Evolutionary conservation across 2,113 vertebrate genomes (phyloP).

Genomic region (Mesitornis unicolor): DNA sequence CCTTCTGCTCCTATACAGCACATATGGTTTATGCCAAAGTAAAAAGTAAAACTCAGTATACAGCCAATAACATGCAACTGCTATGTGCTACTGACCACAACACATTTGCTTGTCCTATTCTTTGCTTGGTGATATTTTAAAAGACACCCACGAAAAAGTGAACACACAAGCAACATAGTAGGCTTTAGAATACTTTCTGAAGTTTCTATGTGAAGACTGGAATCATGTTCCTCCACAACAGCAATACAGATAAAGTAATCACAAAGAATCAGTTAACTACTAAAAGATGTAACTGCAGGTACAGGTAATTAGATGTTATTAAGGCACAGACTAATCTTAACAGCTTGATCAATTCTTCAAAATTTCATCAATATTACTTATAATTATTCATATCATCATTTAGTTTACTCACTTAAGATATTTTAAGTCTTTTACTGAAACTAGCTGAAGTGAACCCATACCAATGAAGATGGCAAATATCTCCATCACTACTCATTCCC

Average conservation of each 20-base stretch:
- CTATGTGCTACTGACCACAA: neutral
- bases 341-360: neutral
- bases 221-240: neutral
- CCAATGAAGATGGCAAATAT: neutral
- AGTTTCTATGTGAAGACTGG: neutral
- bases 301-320: neutral
- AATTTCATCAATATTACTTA: neutral
- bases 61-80: neutral
- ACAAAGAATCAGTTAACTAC: neutral
- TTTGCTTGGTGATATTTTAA: neutral
- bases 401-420: neutral
- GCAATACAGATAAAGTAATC: neutral
- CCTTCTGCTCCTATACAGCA: neutral
- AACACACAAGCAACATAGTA: neutral
- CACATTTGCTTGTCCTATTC: neutral
- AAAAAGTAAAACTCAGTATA: neutral
- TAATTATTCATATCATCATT: neutral
- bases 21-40: neutral
- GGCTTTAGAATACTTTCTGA: neutral
- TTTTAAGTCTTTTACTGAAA: neutral
- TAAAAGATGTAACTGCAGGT: neutral
- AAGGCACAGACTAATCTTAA: neutral
- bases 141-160: neutral
- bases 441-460: neutral
- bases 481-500: neutral